phyloP scores from a whole-genome alignment of 2,888 invertebrate genomes.

The Tenthredo notha region DNA sequence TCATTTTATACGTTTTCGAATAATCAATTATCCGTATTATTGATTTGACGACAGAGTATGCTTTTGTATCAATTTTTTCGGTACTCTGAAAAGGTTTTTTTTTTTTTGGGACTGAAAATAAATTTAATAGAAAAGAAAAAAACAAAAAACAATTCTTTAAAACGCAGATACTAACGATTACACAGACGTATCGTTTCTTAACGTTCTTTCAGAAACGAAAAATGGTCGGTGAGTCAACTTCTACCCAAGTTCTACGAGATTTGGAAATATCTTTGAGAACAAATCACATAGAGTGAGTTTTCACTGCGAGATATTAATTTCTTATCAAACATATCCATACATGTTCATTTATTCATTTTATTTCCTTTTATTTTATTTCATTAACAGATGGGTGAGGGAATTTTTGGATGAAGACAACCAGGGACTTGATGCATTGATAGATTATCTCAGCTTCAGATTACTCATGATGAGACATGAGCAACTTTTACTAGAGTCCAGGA shows the following conservation, averaged over 20 bases:
- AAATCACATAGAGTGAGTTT: constrained; percentile 95
- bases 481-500: constrained; percentile 87
- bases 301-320: not conserved
- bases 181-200: constrained; percentile 78
- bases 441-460: constrained; percentile 96
- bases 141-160: constrained; percentile 54
- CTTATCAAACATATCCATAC: not conserved
- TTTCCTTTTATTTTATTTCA: not conserved
- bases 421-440: constrained; percentile 97
- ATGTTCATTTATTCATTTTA: not conserved
- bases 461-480: constrained; percentile 97
- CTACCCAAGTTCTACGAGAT: constrained; percentile 98
- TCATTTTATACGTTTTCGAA: constrained; percentile 1
- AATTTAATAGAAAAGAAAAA: constrained; percentile 25
- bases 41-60: constrained; percentile 22
- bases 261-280: constrained; percentile 99
- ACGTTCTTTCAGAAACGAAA: constrained; percentile 93
- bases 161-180: constrained; percentile 70
- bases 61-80: constrained; percentile 2
- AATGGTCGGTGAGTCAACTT: constrained; percentile 97
- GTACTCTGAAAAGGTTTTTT: not conserved
- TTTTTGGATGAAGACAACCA: constrained; percentile 98
- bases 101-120: constrained; percentile 29
- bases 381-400: constrained; percentile 96
- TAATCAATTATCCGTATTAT: constrained; percentile 32